Conservation (phyloP, 1,140 invertebrate species). For the Mercenaria mercenaria region DNA sequence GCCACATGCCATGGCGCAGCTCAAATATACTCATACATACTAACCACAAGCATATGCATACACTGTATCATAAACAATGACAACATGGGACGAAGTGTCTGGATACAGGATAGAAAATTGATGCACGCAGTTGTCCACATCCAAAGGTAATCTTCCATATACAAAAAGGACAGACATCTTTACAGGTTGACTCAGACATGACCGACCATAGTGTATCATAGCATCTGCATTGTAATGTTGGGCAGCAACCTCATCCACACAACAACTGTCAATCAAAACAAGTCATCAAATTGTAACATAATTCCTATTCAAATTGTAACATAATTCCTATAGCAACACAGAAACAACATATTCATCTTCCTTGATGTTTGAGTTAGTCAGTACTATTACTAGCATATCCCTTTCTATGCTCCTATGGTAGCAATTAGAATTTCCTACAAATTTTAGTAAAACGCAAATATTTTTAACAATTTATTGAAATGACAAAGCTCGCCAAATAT, state of each 20-base stretch:
- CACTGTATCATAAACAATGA: constrained; percentile 92
- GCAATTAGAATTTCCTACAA: no score
- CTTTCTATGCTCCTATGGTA: no score
- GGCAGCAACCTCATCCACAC: constrained; percentile 96
- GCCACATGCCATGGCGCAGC: no score
- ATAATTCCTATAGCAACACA: no score
- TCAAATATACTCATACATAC: constrained; percentile 27
- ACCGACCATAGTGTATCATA: constrained; percentile 96
- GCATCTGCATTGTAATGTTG: constrained; percentile 94
- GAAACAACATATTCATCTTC: no score
- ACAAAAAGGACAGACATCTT: constrained; percentile 88
- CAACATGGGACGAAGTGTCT: constrained; percentile 86
- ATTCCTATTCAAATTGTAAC: no score
- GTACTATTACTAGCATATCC: no score
- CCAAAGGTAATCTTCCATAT: constrained; percentile 83
- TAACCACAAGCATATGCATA: constrained; percentile 90
- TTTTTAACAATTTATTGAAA: no score
- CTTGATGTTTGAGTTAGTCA: no score
- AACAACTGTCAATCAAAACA: constrained; percentile 90
- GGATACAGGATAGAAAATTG: constrained; percentile 71
- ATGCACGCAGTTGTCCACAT: constrained; percentile 76
- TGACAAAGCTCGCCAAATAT: no score
- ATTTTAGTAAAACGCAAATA: no score
- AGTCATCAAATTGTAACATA: no score
- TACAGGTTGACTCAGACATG: constrained; percentile 92